phyloP scores from a whole-genome alignment of 2,888 invertebrate species.

The Eutolmus rufibarbis region DNA sequence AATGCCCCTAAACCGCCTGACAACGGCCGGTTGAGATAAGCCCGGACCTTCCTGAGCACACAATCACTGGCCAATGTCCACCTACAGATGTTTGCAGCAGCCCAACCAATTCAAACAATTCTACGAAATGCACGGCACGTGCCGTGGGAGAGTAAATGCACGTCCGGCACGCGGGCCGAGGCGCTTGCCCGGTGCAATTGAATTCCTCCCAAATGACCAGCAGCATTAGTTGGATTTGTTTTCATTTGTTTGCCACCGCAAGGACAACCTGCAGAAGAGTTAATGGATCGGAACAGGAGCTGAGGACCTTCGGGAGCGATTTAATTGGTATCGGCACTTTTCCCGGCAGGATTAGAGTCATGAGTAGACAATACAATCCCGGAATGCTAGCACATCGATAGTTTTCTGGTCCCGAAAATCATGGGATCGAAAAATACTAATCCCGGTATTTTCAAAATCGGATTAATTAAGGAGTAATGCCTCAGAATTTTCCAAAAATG shows the following conservation, averaged over 20 bases:
- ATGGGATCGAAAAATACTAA: too few relatives aligned
- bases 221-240: not conserved
- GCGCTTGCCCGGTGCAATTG: not conserved
- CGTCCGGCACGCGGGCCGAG: conserved; percentile 29
- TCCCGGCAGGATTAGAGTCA: conserved; percentile 45
- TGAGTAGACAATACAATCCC: not conserved
- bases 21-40: conserved; percentile 6
- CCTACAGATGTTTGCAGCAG: conserved; percentile 1
- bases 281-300: conserved; percentile 58
- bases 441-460: too few relatives aligned
- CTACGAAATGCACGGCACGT: conserved; percentile 43
- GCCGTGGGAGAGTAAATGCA: conserved; percentile 43
- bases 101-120: conserved; percentile 41
- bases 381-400: too few relatives aligned
- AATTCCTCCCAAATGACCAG: not conserved
- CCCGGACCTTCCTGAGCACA: not conserved
- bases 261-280: conserved; percentile 52
- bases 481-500: too few relatives aligned
- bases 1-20: not conserved
- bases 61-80: conserved; percentile 12
- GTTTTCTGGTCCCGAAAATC: too few relatives aligned
- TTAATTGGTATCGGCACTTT: conserved; percentile 44
- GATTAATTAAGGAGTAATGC: too few relatives aligned
- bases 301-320: not conserved
- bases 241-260: conserved; percentile 30